These are phyloP conservation scores for Gallinago jamesoni DNA, from an alignment of 2,113 vertebrate genomes.

Conservation along the genomic window DNA sequence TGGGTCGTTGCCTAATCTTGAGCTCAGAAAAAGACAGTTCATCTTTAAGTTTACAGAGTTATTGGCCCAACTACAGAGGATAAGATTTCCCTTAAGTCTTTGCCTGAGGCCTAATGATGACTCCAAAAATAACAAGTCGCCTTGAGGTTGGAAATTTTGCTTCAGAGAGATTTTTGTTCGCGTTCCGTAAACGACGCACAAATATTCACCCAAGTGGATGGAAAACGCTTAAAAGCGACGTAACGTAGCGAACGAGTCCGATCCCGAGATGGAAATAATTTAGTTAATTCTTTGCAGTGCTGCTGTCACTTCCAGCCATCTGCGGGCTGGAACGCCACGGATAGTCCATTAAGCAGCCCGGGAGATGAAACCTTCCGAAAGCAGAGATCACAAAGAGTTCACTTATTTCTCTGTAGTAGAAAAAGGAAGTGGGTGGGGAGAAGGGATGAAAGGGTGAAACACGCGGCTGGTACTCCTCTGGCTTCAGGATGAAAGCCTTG, in stretches of 20 bases:
- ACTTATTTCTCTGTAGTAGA: neutral
- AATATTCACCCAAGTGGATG: neutral
- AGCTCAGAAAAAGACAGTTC: neutral
- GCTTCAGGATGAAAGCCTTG: slow-evolving; percentile 17
- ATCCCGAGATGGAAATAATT: neutral
- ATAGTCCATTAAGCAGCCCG: neutral
- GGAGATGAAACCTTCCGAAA: neutral
- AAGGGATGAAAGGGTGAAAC: slow-evolving; percentile 38
- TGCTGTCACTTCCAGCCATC: slow-evolving; percentile 31
- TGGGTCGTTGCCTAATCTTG: neutral
- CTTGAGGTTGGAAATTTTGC: slow-evolving; percentile 57
- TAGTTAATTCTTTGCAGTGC: neutral
- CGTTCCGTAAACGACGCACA: slow-evolving; percentile 15
- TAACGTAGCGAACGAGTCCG: neutral
- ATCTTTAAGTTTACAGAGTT: slow-evolving; percentile 29
- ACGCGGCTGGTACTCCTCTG: neutral
- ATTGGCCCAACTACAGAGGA: slow-evolving; percentile 53
- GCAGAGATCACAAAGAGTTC: slow-evolving; percentile 48
- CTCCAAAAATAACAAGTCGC: slow-evolving; percentile 56
- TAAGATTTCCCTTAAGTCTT: slow-evolving; percentile 40
- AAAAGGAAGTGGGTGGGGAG: slow-evolving; percentile 49
- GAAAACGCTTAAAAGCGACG: slow-evolving; percentile 30
- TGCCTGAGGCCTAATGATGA: neutral
- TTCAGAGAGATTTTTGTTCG: slow-evolving; percentile 21
- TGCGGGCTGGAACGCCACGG: neutral